A percentile compares a stretch with the other conserved stretches of the same genome.
phyloP scores from a whole-genome alignment of 2,888 invertebrate genomes.

The Capitulum mitella region DNA sequence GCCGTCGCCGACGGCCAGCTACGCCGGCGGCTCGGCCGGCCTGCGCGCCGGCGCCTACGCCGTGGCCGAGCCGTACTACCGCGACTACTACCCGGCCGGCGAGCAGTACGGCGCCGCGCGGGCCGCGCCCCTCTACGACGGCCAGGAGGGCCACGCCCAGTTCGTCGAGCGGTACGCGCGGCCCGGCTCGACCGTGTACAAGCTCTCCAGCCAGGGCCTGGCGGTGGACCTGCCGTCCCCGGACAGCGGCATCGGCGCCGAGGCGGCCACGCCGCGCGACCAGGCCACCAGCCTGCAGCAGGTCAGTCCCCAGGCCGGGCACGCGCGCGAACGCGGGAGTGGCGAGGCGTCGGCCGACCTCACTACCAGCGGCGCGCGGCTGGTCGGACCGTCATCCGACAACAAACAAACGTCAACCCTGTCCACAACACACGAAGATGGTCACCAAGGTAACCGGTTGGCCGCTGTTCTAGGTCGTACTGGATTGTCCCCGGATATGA shows the following conservation, averaged over 20 bases:
- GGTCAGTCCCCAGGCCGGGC: constrained; percentile 39
- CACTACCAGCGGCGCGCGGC: no score
- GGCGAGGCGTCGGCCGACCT: no score
- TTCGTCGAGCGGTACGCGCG: constrained; percentile 57
- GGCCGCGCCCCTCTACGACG: background rate
- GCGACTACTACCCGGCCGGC: background rate
- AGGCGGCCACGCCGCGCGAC: constrained; percentile 83
- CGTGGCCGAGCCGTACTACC: background rate
- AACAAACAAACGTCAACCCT: no score
- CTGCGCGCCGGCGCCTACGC: background rate
- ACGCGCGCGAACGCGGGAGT: no score
- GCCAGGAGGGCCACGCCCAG: background rate
- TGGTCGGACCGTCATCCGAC: no score
- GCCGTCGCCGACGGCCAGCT: constrained; percentile 2
- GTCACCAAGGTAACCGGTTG: no score
- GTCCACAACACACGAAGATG: no score
- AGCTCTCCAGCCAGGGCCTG: constrained; percentile 51
- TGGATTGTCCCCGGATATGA: no score
- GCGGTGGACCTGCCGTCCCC: constrained; percentile 91
- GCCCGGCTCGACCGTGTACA: constrained; percentile 41
- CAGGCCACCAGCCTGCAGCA: constrained; percentile 55
- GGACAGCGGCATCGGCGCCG: constrained; percentile 91
- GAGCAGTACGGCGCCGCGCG: background rate
- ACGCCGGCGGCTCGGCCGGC: background rate
- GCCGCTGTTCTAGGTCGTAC: no score